Evolutionary conservation across 2,888 invertebrate genomes (phyloP).

Genomic region (Meghimatium bilineatum): DNA sequence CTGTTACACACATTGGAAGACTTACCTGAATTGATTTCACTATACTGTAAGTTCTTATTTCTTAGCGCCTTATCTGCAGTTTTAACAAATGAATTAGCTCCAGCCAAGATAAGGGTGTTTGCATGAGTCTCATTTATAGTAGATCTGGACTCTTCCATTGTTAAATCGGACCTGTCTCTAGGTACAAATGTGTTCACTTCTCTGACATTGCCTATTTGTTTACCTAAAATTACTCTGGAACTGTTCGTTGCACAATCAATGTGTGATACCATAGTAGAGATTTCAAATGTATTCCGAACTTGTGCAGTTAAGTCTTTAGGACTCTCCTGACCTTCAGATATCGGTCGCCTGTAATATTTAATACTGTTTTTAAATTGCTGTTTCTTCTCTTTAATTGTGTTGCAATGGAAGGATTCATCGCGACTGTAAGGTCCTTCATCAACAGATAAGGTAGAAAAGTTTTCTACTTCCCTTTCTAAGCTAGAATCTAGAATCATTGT

Average conservation of each 20-base stretch:
- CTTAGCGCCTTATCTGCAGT: not conserved
- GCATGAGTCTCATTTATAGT: not conserved
- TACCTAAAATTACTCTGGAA: not conserved
- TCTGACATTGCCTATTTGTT: not conserved
- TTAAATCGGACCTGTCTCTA: not conserved
- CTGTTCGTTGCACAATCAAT: conserved; percentile 15
- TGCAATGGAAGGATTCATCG: conserved; percentile 63
- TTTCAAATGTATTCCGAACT: conserved; percentile 19
- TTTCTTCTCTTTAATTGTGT: conserved; percentile 43
- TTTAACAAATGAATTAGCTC: conserved; percentile 13
- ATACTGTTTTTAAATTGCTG: conserved; percentile 40
- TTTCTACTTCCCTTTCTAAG: conserved; percentile 61
- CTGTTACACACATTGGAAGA: conserved; percentile 4
- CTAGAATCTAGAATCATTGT: conserved; percentile 63
- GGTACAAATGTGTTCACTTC: not conserved
- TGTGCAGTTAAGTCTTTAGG: conserved; percentile 52
- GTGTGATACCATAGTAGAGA: conserved; percentile 38
- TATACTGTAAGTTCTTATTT: not conserved
- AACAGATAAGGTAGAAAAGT: conserved; percentile 68
- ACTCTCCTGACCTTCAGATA: conserved; percentile 55
- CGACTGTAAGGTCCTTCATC: conserved; percentile 60
- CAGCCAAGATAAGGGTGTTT: conserved; percentile 23
- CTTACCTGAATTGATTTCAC: not conserved
- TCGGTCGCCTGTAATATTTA: conserved; percentile 49
- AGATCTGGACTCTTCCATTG: not conserved